Percentiles rank a stretch among this genome's conserved stretches.
Evolutionary conservation across 2,888 invertebrate species (phyloP).

Genomic region (Oligia latruncula): DNA sequence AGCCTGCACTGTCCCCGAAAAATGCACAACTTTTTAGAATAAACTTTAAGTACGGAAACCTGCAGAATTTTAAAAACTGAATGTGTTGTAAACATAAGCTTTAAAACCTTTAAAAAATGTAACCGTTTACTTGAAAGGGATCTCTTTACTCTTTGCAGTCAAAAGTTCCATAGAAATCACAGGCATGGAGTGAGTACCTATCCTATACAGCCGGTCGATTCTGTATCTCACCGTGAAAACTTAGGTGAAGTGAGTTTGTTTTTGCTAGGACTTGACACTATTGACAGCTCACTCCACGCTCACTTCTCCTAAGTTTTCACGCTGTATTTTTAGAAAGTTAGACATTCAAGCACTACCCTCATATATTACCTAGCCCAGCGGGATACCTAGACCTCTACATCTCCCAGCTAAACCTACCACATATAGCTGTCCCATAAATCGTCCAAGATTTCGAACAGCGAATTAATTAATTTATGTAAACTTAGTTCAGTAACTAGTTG

Average conservation of each 20-base stretch:
- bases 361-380: slow-evolving; percentile 10
- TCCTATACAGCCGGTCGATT: no score
- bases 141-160: no score
- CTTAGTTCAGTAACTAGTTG: slow-evolving; percentile 50
- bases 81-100: neutral
- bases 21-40: neutral
- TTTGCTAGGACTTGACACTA: no score
- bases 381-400: slow-evolving; percentile 14
- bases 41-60: neutral
- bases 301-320: no score
- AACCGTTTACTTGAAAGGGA: neutral
- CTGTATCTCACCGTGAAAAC: no score
- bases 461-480: slow-evolving; percentile 61
- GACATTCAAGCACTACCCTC: neutral
- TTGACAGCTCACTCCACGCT: no score
- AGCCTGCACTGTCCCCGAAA: neutral
- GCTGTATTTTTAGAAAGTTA: no score
- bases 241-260: no score
- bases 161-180: neutral
- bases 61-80: neutral
- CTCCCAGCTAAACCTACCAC: slow-evolving; percentile 14
- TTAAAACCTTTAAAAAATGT: no score
- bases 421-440: slow-evolving; percentile 51
- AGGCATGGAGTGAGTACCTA: no score
- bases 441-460: slow-evolving; percentile 55